Base-by-base conservation (phyloP, 2,113 vertebrate genomes). In the Chloebia gouldiae region DNA sequence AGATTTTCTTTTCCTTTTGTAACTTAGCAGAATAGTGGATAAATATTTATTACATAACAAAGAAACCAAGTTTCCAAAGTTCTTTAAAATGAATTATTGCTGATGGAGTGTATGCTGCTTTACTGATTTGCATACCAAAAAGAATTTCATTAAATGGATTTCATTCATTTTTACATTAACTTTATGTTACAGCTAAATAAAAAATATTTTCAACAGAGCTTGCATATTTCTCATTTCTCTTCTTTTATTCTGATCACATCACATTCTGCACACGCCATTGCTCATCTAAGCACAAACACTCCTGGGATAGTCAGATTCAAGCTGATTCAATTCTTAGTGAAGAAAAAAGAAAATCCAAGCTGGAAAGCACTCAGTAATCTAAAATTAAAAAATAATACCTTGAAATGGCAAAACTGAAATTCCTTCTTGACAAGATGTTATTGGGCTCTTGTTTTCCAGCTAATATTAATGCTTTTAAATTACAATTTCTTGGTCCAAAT, bases 11-110 rank as follows among this genome's bases (percentile, higher is more conserved):
- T 82, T 54, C 61, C 40, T 79, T 71, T 87, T 69, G 13, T 92
- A 83, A 53, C n/a, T 44, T 57, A 45, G 68, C 47, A 96, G 49
- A 54, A 25, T 16, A 76, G n/a, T 91, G 60, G 61, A 81, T 77
- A 93, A 97, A 54, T 91, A 92, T 71, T 94, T 92, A 64, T 88
- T 90, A 50, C 40, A 81, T 54, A 69, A 86, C 66, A 81, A 23
- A 81, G 76, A 88, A 95, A 94, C 40, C 61, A 92, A 93, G 49
- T 39, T 86, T 78, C 91, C 9, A 11, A 79, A 57, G 35, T 44
- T 80, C n/a, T 91, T 92, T 68, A 68, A 89, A 95, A 37, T 3
- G 45, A 50, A 61, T 69, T 28, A 39, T 28, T 72, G 53, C 44
- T 53, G 20, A 63, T 28, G 4, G 4, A 27, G 1, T 42, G 24